phyloP scores from a whole-genome alignment of 2,888 invertebrate genomes.

The Pandemis corylana region DNA sequence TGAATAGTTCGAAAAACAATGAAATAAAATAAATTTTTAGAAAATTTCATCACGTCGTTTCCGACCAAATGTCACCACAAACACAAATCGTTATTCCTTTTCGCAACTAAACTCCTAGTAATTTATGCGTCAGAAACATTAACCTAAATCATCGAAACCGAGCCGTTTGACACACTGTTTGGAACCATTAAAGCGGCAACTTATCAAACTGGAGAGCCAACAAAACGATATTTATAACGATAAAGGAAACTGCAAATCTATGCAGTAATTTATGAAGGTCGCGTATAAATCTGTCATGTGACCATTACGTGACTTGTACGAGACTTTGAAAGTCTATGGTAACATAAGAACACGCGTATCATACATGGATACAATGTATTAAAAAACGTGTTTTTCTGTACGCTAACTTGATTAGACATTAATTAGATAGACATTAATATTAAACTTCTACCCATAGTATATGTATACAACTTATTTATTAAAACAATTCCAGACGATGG shows the following conservation, averaged over 20 bases:
- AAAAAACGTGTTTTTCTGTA: too few relatives aligned
- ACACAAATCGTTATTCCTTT: constrained; percentile 30
- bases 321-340: background rate
- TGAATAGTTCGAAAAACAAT: too few relatives aligned
- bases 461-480: background rate
- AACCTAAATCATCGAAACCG: constrained; percentile 34
- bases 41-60: too few relatives aligned
- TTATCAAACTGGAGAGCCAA: constrained; percentile 29
- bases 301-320: background rate
- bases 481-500: background rate
- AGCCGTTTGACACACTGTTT: constrained; percentile 23
- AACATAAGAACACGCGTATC: background rate
- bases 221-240: constrained; percentile 36
- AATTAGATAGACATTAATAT: too few relatives aligned
- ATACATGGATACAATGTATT: too few relatives aligned
- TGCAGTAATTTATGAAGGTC: constrained; percentile 22
- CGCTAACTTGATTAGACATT: too few relatives aligned
- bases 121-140: constrained; percentile 33
- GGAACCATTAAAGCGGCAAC: constrained; percentile 26
- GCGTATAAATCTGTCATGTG: background rate
- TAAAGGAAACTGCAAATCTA: constrained; percentile 33
- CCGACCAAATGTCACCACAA: background rate
- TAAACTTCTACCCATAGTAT: background rate
- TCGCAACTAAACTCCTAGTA: constrained; percentile 20
- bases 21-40: too few relatives aligned